Evolutionary conservation across 1,140 invertebrate genomes (phyloP).

Genomic region (Calliopsis andreniformis): DNA sequence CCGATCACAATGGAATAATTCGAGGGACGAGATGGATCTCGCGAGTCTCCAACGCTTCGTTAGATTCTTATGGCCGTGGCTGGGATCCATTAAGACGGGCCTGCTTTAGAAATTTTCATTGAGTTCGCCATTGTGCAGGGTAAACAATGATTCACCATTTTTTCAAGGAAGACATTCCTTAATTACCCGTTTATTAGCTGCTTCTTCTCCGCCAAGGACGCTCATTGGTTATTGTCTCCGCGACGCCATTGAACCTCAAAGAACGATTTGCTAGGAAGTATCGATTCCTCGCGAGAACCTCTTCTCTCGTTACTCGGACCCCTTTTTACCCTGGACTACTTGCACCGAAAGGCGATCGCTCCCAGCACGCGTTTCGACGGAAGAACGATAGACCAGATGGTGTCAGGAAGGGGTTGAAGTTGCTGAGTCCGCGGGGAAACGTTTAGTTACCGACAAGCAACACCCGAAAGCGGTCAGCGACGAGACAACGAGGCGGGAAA

Average conservation of each 20-base stretch:
- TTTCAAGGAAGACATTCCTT: slow-evolving; percentile 38
- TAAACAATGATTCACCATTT: slow-evolving; percentile 65
- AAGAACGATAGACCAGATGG: slow-evolving; percentile 39
- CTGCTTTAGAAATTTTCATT: slow-evolving; percentile 13
- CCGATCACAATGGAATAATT: slow-evolving; percentile 23
- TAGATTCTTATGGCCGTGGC: background rate
- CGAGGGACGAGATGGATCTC: no score
- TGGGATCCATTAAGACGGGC: background rate
- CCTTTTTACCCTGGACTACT: slow-evolving; percentile 12
- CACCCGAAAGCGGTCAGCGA: background rate
- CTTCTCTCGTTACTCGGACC: slow-evolving; percentile 9
- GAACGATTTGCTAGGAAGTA: no score
- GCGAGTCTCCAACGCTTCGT: background rate
- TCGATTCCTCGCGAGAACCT: no score
- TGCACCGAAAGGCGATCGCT: background rate
- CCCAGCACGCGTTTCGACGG: slow-evolving; percentile 25
- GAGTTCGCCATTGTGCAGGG: slow-evolving; percentile 53
- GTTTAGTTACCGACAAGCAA: slow-evolving; percentile 21
- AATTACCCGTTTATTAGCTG: slow-evolving; percentile 52
- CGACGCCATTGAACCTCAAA: background rate
- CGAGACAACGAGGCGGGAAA: slow-evolving; percentile 10
- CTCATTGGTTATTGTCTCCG: background rate
- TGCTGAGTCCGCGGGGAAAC: slow-evolving; percentile 10
- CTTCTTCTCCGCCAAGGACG: background rate
- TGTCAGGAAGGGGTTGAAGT: slow-evolving; percentile 34